Evolutionary conservation across 2,888 invertebrate species (phyloP), one percentile per base, ranked within the genome.

Genomic region (Diplazon laetatorius): DNA sequence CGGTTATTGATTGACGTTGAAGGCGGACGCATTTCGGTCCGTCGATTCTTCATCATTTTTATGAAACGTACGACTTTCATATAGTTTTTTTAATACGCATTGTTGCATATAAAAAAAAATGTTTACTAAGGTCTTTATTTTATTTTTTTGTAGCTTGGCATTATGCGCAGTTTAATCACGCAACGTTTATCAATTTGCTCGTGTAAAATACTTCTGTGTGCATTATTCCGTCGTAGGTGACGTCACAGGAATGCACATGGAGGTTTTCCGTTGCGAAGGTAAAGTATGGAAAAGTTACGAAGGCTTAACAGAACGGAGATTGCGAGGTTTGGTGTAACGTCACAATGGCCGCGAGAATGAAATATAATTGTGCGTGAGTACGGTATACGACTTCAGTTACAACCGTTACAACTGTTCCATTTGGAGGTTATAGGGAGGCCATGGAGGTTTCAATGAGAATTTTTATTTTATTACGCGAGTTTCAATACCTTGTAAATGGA

Each of bases 401-500:
- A 39, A n/a, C 16, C 16, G 20, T 37, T 59, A 59, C 59, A 37
- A 59, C 59, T 12, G 20, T 37, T 37, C 57, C 37, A 37, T 57
- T 59, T 18, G 20, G 16, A 10, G 39, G 59, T 59, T 59, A 59
- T 59, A 10, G 20, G 37, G 35, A 9, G 16, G 12, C 4, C 57
- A 12, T 2, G 35, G 59, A 20, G 12, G 18, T 39, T 39, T 37
- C 10, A 18, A 6, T 12, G 20, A 37, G 59, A 16, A 39, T 37
- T 18, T n/a, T 37, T 39, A 37, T 57, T 57, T 57, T 57, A 57
- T 14, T 30, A 35, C 55, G 8, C 9, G 2, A 18, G 39, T 59
- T 39, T 59, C 39, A 37, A 59, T 59, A 39, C 20, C 59, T 20
- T n/a, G 20, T 5, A 20, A 37, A 37, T 39, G 39, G 18, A 37